These are phyloP conservation scores for Novumbra hubbsi DNA, from an alignment of 2,797 vertebrate species.

Conservation along the genomic window DNA sequence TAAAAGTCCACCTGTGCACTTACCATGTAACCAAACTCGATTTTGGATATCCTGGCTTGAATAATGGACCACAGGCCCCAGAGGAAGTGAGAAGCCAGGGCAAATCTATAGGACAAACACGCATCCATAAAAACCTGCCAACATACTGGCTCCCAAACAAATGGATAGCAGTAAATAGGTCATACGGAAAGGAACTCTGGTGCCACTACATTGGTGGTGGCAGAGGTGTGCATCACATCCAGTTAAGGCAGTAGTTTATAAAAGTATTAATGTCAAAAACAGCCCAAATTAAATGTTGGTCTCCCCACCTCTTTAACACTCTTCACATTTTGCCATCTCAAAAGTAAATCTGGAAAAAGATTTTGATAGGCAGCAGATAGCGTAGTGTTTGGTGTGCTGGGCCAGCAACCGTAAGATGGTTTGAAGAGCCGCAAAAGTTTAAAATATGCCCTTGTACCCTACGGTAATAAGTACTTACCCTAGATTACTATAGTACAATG, in stretches of 20 bases:
- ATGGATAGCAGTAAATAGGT: background rate
- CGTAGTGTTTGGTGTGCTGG: too few relatives aligned
- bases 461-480: too few relatives aligned
- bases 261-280: too few relatives aligned
- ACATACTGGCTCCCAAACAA: background rate
- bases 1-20: constrained; percentile 37
- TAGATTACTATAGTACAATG: too few relatives aligned
- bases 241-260: background rate
- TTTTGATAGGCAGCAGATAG: too few relatives aligned
- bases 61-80: constrained; percentile 96
- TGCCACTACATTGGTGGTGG: background rate
- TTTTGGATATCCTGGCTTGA: constrained; percentile 92
- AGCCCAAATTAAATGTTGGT: too few relatives aligned
- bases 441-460: too few relatives aligned
- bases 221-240: background rate
- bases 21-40: constrained; percentile 95
- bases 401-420: too few relatives aligned
- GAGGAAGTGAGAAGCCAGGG: constrained; percentile 91
- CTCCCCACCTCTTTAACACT: too few relatives aligned
- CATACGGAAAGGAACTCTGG: background rate
- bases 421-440: too few relatives aligned
- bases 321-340: too few relatives aligned
- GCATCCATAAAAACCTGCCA: background rate
- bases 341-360: too few relatives aligned
- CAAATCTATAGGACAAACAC: constrained; percentile 71